Conservation (phyloP, 2,888 invertebrate genomes). For the Amblyjoppa proteus region DNA sequence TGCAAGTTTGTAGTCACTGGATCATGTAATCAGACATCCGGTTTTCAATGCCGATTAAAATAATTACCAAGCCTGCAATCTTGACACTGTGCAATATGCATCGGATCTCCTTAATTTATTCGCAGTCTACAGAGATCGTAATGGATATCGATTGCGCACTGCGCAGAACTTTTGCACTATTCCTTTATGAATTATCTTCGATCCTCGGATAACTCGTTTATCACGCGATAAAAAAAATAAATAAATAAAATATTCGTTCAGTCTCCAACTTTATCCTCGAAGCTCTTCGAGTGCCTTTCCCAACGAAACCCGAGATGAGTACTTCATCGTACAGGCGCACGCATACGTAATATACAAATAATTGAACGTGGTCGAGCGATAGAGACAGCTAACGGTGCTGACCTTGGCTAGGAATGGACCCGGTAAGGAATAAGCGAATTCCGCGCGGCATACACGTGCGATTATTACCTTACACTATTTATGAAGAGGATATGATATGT, state of each 20-base stretch:
- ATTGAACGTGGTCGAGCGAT: conserved; percentile 23
- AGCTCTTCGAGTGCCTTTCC: neutral
- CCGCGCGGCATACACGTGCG: neutral
- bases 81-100: neutral
- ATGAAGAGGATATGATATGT: conserved; percentile 33
- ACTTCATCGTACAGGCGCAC: neutral
- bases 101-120: neutral
- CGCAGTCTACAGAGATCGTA: neutral
- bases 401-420: conserved; percentile 20
- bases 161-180: neutral
- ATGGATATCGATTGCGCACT: neutral
- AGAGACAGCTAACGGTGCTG: conserved; percentile 22
- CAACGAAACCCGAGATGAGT: conserved; percentile 2
- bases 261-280: neutral
- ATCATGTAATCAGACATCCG: no score
- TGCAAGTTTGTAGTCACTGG: no score
- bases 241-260: neutral
- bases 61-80: no score
- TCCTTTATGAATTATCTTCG: conserved; percentile 4
- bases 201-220: conserved; percentile 9
- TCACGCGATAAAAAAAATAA: neutral
- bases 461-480: conserved; percentile 9
- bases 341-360: conserved; percentile 37
- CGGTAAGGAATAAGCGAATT: conserved; percentile 28
- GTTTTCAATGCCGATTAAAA: no score